A percentile compares a stretch with the other conserved stretches of the same genome.
Conservation (phyloP, 1,140 invertebrate genomes). For the Pseudomyrmex concolor region DNA sequence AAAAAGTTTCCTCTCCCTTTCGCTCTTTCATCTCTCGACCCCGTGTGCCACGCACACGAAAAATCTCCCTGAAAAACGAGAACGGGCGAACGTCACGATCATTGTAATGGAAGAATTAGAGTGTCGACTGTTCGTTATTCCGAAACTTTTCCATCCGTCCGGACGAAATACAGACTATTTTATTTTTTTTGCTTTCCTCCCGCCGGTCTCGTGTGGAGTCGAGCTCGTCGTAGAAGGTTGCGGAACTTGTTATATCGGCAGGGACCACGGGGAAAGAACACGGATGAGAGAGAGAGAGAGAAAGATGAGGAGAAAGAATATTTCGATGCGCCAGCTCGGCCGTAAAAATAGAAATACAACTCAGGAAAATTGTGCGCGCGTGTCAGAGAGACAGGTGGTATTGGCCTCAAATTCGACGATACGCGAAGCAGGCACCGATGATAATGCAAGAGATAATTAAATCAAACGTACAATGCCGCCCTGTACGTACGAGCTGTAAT, state of each 20-base stretch:
- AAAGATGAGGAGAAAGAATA: constrained; percentile 27
- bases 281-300: neutral
- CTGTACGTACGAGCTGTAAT: constrained; percentile 52
- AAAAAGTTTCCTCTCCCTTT: constrained; percentile 35
- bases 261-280: constrained; percentile 1
- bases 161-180: constrained; percentile 67
- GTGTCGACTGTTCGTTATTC: constrained; percentile 71
- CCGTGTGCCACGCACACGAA: neutral
- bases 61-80: constrained; percentile 47
- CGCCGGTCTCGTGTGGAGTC: constrained; percentile 29
- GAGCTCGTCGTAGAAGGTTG: constrained; percentile 35
- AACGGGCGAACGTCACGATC: constrained; percentile 52
- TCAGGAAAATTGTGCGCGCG: constrained; percentile 35
- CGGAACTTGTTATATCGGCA: constrained; percentile 25
- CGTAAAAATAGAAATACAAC: constrained; percentile 67
- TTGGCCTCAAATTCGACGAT: constrained; percentile 34
- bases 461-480: constrained; percentile 51
- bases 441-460: constrained; percentile 65
- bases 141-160: constrained; percentile 61
- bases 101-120: constrained; percentile 74
- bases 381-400: constrained; percentile 44
- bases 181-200: constrained; percentile 38
- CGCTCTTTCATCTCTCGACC: constrained; percentile 6
- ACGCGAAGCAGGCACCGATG: constrained; percentile 28
- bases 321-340: constrained; percentile 51